Percentiles rank a stretch among this genome's conserved stretches.
Conservation (phyloP, 2,113 vertebrate genomes). For the Ramphastos sulfuratus region DNA sequence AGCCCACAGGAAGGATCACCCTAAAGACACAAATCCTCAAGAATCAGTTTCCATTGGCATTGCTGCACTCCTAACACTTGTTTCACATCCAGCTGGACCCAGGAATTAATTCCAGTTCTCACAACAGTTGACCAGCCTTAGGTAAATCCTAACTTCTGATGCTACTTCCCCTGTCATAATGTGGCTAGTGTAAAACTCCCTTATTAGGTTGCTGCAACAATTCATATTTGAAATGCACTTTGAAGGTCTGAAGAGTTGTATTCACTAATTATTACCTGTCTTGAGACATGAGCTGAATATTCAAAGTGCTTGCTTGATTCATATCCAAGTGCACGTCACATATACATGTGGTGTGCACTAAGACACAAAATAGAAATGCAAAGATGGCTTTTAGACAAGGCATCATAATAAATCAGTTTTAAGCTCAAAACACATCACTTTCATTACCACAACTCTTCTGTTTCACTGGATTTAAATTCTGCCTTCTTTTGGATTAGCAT, state of each 20-base stretch:
- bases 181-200: conserved; percentile 1
- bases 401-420: not conserved
- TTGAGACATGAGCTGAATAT: conserved; percentile 56
- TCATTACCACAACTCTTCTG: not conserved
- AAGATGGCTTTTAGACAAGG: conserved; percentile 1
- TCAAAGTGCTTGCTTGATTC: conserved; percentile 52
- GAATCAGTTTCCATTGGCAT: not conserved
- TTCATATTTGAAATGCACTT: conserved; percentile 45
- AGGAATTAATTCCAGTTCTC: conserved; percentile 47
- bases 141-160: conserved; percentile 30
- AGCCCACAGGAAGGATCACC: conserved; percentile 24
- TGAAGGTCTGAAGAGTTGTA: conserved; percentile 49
- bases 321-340: not conserved
- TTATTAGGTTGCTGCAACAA: conserved; percentile 22
- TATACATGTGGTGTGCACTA: not conserved
- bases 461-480: not conserved
- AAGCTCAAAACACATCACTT: conserved; percentile 7
- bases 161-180: conserved; percentile 20
- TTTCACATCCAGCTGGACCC: not conserved
- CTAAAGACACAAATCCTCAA: conserved; percentile 23
- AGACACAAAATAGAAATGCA: not conserved
- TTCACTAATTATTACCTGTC: conserved; percentile 66
- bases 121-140: conserved; percentile 3
- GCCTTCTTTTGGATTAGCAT: not conserved
- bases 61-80: not conserved